A percentile compares a stretch with the other conserved stretches of the same genome.
phyloP scores from a whole-genome alignment of 2,113 vertebrate genomes.

The Rhizomys pruinosus region DNA sequence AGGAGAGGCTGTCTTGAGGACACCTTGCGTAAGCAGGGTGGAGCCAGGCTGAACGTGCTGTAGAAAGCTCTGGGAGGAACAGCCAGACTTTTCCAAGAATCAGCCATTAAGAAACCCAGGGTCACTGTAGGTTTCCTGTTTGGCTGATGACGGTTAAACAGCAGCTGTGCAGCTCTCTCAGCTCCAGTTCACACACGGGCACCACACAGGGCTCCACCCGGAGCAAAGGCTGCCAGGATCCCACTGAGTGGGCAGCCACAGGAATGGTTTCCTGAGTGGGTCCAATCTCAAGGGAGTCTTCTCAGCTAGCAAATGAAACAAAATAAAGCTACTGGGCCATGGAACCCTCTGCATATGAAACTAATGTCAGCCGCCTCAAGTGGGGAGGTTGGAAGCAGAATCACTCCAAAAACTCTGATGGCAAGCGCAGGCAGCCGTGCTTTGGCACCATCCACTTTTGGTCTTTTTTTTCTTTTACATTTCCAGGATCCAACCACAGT shows the following conservation, averaged over 20 bases:
- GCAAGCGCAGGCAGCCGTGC: slow-evolving; percentile 1
- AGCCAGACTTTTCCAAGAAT: neutral
- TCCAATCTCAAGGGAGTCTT: slow-evolving; percentile 35
- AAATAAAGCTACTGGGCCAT: neutral
- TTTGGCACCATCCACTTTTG: slow-evolving; percentile 47
- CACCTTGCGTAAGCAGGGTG: neutral
- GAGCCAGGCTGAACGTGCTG: neutral
- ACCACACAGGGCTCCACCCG: neutral
- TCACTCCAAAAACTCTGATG: slow-evolving; percentile 56
- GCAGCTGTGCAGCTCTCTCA: neutral
- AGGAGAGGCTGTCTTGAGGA: neutral
- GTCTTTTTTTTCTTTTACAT: slow-evolving; percentile 31
- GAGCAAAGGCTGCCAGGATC: neutral
- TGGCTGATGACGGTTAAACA: neutral
- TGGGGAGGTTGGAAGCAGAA: slow-evolving; percentile 33
- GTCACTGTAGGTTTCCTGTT: neutral
- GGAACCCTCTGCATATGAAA: slow-evolving; percentile 39
- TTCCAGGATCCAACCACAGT: neutral
- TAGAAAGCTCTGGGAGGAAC: neutral
- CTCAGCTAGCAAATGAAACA: neutral
- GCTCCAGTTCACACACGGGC: accelerated
- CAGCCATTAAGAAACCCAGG: neutral
- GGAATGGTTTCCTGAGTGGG: neutral
- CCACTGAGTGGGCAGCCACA: neutral
- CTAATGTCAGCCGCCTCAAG: slow-evolving; percentile 41